A percentile compares a stretch with the other conserved stretches of the same genome.
phyloP scores from a whole-genome alignment of 2,113 vertebrate species.

The Clarias batrachus region DNA sequence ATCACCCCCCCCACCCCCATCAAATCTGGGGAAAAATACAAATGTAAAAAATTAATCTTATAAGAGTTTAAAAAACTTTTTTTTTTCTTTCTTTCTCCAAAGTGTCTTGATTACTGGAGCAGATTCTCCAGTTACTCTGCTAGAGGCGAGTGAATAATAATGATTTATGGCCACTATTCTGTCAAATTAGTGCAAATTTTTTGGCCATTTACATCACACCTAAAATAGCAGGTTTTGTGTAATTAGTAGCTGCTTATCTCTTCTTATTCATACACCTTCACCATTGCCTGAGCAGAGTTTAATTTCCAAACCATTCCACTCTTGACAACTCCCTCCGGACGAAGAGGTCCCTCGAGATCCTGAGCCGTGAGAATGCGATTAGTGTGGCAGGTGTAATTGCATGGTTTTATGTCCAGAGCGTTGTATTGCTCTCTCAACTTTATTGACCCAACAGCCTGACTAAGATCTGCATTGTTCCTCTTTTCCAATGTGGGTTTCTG shows the following conservation, averaged over 20 bases:
- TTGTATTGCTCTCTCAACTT: slow-evolving; percentile 9
- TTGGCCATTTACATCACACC: neutral
- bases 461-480: neutral
- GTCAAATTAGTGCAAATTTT: neutral
- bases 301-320: slow-evolving; percentile 24
- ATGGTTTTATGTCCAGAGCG: slow-evolving; percentile 14
- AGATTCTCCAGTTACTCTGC: neutral
- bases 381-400: slow-evolving; percentile 25
- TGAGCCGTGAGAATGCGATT: neutral
- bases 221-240: neutral
- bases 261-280: neutral
- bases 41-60: neutral
- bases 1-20: too few species aligned
- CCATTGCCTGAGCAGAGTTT: neutral
- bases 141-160: neutral
- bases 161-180: neutral
- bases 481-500: slow-evolving; percentile 9
- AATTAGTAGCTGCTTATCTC: slow-evolving; percentile 1
- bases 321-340: neutral
- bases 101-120: neutral
- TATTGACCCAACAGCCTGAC: slow-evolving; percentile 5
- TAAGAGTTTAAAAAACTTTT: neutral
- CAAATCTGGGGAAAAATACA: neutral
- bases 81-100: too few species aligned
- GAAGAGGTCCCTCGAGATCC: neutral